Evolutionary conservation across 2,888 invertebrate species (phyloP).

Genomic region (Cosmopolites sordidus): DNA sequence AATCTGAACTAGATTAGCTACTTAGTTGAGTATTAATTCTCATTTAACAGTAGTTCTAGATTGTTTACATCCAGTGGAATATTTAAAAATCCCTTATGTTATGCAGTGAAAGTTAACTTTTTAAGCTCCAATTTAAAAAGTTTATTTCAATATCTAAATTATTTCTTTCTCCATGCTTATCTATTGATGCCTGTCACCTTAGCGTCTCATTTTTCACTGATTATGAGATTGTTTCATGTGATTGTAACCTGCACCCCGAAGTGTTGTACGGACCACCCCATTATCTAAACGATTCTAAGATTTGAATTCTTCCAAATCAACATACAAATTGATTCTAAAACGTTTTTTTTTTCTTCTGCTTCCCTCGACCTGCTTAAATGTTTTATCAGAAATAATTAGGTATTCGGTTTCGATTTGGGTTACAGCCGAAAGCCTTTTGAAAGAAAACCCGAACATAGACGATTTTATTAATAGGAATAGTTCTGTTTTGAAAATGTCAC

Average conservation of each 20-base stretch:
- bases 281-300: conserved; percentile 17
- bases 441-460: too few species aligned
- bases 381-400: conserved; percentile 16
- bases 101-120: too few species aligned
- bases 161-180: conserved; percentile 19
- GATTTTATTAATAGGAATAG: too few species aligned
- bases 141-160: conserved; percentile 13
- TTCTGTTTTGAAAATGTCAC: too few species aligned
- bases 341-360: conserved; percentile 5
- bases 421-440: too few species aligned
- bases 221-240: conserved; percentile 23
- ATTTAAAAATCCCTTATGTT: too few species aligned
- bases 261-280: conserved; percentile 18
- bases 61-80: too few species aligned
- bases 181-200: conserved; percentile 28
- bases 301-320: conserved; percentile 19
- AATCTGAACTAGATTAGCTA: too few species aligned
- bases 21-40: too few species aligned
- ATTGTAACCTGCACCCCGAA: conserved; percentile 22
- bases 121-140: too few species aligned
- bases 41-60: too few species aligned
- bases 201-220: conserved; percentile 31
- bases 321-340: conserved; percentile 24
- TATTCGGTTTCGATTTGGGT: conserved; percentile 4
- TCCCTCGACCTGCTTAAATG: conserved; percentile 2